phyloP scores from a whole-genome alignment of 2,888 invertebrate species.

The Phengaris alcon region DNA sequence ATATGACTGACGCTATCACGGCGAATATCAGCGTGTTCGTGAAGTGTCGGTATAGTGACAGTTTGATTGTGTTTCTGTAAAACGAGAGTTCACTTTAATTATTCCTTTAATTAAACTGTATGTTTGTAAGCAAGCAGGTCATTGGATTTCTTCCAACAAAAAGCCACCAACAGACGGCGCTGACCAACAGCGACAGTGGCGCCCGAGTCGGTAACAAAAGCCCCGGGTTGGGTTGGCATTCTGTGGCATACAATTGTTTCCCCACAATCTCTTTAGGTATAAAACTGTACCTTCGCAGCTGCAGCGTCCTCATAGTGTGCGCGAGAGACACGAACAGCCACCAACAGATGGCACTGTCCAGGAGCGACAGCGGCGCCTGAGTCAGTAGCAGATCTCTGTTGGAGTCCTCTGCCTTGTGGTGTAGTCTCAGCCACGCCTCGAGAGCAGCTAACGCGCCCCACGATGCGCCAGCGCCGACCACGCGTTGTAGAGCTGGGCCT shows the following conservation, averaged over 20 bases:
- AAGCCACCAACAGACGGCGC: slow-evolving; percentile 96
- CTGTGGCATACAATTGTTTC: no score
- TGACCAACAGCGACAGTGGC: slow-evolving; percentile 87
- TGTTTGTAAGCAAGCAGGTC: slow-evolving; percentile 43
- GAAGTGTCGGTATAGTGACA: slow-evolving; percentile 94
- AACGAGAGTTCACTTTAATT: slow-evolving; percentile 37
- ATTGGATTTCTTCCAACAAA: slow-evolving; percentile 64
- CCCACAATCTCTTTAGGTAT: no score
- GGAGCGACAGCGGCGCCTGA: slow-evolving; percentile 90
- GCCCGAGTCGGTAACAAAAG: slow-evolving; percentile 82
- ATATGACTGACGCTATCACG: slow-evolving; percentile 92
- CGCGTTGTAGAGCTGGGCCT: slow-evolving; percentile 92
- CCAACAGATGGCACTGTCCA: slow-evolving; percentile 94
- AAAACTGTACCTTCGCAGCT: slow-evolving; percentile 83
- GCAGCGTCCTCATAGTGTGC: slow-evolving; percentile 92
- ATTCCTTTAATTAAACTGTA: not conserved
- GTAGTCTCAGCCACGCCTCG: slow-evolving; percentile 90
- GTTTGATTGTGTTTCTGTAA: slow-evolving; percentile 92
- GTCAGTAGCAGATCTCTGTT: slow-evolving; percentile 82
- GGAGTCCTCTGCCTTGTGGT: slow-evolving; percentile 57
- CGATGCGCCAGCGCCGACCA: slow-evolving; percentile 89
- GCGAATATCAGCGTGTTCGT: slow-evolving; percentile 96
- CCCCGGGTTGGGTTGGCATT: no score
- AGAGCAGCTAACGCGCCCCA: slow-evolving; percentile 92
- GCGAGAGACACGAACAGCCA: slow-evolving; percentile 94